Conservation (phyloP, 2,888 invertebrate species). For the Erebia epiphron region DNA sequence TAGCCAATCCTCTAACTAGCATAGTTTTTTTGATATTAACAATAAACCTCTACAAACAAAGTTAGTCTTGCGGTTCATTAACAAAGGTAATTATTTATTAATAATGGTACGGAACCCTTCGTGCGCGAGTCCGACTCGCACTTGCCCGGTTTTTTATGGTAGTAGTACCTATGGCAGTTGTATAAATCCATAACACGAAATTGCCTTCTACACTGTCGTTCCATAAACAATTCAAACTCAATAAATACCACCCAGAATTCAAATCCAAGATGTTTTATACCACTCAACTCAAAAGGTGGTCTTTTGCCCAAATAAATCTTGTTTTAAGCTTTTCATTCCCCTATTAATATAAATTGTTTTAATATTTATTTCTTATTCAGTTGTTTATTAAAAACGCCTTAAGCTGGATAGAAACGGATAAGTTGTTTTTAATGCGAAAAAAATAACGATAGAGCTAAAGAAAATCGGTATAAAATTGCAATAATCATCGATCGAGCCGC, state of each 20-base stretch:
- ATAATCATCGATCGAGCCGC: constrained; percentile 43
- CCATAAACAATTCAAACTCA: background rate
- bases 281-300: background rate
- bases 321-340: background rate
- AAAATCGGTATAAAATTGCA: constrained; percentile 39
- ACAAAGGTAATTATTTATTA: too few species aligned
- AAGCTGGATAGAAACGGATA: constrained; percentile 3
- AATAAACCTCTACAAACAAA: too few species aligned
- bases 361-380: constrained; percentile 2
- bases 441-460: constrained; percentile 23
- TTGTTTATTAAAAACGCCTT: background rate
- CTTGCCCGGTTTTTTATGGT: background rate
- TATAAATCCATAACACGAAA: background rate
- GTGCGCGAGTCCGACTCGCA: too few species aligned
- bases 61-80: too few species aligned
- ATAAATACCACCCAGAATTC: too few species aligned
- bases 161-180: background rate
- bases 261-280: background rate
- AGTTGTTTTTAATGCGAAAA: constrained; percentile 28
- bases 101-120: too few species aligned
- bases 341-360: constrained; percentile 11
- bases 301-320: background rate
- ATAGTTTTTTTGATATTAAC: too few species aligned
- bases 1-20: too few species aligned
- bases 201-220: background rate